A percentile compares a stretch with the other conserved stretches of the same genome.
Conservation (phyloP, 2,113 vertebrate species). For the Steatornis caripensis region DNA sequence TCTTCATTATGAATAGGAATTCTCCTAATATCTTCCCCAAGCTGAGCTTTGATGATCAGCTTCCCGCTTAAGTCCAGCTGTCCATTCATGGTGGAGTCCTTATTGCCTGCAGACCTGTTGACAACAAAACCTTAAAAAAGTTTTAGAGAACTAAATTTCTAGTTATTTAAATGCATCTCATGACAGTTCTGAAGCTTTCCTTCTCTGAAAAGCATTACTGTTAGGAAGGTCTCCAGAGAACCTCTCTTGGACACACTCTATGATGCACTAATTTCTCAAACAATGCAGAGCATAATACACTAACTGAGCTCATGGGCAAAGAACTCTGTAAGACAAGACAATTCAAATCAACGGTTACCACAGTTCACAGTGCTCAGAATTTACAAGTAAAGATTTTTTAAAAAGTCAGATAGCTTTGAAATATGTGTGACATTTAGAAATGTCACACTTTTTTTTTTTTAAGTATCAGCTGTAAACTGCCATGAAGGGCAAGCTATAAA, state of each 20-base stretch:
- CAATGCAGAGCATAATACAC: not conserved
- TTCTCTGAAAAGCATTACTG: not conserved
- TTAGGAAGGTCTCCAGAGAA: not conserved
- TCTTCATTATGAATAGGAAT: conserved; percentile 99
- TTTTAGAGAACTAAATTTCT: not conserved
- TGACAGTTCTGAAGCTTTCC: not conserved
- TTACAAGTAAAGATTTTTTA: not conserved
- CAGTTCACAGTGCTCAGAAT: not conserved
- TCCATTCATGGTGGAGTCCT: conserved; percentile 90
- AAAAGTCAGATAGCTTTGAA: not conserved
- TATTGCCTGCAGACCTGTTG: conserved; percentile 60
- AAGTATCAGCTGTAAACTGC: not conserved
- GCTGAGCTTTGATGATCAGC: conserved; percentile 98
- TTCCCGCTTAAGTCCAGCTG: conserved; percentile 98
- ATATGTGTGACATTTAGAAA: not conserved
- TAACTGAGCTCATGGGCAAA: not conserved
- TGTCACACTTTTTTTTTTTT: not conserved
- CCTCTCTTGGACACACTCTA: not conserved
- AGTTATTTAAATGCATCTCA: not conserved
- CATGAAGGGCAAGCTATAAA: not conserved
- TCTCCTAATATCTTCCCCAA: conserved; percentile 95
- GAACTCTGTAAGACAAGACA: not conserved
- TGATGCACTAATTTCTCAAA: not conserved
- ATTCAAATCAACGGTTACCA: not conserved
- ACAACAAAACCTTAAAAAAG: not conserved